A percentile compares a stretch with the other conserved stretches of the same genome.
Evolutionary conservation across 2,113 vertebrate genomes (phyloP).

Genomic region (Tychaedon coryphoeus): DNA sequence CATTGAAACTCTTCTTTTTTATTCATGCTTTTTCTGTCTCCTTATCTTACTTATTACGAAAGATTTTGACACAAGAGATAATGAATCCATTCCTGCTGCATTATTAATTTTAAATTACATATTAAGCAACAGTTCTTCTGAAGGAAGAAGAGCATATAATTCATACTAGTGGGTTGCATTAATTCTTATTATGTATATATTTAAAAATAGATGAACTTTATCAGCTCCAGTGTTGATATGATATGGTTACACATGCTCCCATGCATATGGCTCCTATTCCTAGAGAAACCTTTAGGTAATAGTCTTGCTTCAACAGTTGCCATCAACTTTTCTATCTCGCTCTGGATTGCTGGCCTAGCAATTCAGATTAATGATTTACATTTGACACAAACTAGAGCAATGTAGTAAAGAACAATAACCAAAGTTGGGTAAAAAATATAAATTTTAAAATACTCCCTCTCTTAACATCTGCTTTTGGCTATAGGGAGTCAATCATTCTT

Average conservation of each 20-base stretch:
- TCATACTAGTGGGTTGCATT: not conserved
- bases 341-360: not conserved
- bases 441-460: not conserved
- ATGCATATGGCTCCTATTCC: not conserved
- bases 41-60: not conserved
- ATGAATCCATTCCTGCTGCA: not conserved
- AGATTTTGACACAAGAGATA: constrained; percentile 3
- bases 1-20: not conserved
- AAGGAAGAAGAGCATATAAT: not conserved
- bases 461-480: not conserved
- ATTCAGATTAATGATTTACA: not conserved
- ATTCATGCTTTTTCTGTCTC: not conserved
- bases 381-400: not conserved
- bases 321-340: not conserved
- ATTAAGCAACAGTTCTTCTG: not conserved
- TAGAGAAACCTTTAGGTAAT: not conserved
- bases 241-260: not conserved
- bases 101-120: constrained; percentile 20
- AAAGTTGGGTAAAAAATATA: not conserved
- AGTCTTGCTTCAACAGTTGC: not conserved
- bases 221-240: not conserved
- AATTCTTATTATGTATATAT: not conserved
- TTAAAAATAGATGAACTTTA: not conserved
- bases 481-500: not conserved
- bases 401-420: not conserved